These are phyloP conservation scores for Hydractinia symbiolongicarpus DNA, from an alignment of 30 jellyfish, hydroid and myxozoan genomes.

Conservation along the genomic window DNA sequence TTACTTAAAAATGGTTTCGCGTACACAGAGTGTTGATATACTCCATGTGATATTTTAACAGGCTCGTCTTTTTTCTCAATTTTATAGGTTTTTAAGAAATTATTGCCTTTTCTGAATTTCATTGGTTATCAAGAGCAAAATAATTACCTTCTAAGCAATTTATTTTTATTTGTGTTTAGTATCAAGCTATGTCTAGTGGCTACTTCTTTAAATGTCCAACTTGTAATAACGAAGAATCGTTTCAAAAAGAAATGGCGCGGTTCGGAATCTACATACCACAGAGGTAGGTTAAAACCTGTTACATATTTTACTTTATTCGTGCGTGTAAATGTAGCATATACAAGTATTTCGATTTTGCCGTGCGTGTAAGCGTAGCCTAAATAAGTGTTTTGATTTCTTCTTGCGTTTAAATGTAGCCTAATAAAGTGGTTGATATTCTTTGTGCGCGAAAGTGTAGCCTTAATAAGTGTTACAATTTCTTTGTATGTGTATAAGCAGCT, in stretches of 20 bases:
- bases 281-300: constrained; percentile 33
- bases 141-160: background rate
- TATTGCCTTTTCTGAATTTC: no score
- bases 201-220: constrained; percentile 73
- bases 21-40: no score
- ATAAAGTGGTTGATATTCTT: background rate
- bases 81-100: no score
- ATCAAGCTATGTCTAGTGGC: constrained; percentile 61
- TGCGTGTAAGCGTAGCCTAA: constrained; percentile 31
- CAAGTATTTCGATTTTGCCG: constrained; percentile 13
- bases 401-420: background rate
- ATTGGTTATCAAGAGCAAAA: no score
- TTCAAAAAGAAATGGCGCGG: constrained; percentile 38
- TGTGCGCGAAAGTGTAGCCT: constrained; percentile 35
- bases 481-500: background rate
- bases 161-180: constrained; percentile 14
- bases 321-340: background rate
- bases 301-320: background rate
- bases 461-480: background rate
- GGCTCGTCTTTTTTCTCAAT: no score
- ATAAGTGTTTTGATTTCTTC: background rate
- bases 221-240: constrained; percentile 50
- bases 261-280: constrained; percentile 68
- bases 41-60: no score
- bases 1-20: no score